phyloP scores from a whole-genome alignment of 2,888 invertebrate genomes.

The Hydropsyche betteni region DNA sequence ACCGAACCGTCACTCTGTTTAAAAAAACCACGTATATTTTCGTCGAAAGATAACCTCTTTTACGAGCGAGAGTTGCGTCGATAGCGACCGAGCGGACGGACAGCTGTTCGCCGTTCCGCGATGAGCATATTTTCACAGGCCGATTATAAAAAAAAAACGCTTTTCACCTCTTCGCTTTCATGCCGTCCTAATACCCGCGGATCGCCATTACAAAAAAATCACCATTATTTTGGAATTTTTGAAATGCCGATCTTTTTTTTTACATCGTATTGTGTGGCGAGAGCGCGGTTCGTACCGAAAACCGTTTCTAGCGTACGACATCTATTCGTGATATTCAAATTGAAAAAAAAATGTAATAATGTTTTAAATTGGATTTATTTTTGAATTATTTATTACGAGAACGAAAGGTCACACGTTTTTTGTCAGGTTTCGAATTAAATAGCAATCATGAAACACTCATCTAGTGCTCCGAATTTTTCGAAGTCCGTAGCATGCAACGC shows the following conservation, averaged over 20 bases:
- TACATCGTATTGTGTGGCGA: neutral
- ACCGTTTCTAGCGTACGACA: too few relatives aligned
- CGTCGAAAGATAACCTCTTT: neutral
- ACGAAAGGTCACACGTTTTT: too few relatives aligned
- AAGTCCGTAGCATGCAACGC: neutral
- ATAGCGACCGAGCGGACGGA: neutral
- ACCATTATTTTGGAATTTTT: slow-evolving; percentile 9
- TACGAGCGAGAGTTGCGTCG: neutral
- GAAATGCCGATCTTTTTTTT: neutral
- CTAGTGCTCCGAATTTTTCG: neutral
- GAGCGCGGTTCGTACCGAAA: neutral
- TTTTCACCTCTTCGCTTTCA: slow-evolving; percentile 10
- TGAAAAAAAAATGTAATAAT: too few relatives aligned
- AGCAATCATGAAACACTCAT: too few relatives aligned
- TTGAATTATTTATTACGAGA: too few relatives aligned
- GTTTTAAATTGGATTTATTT: too few relatives aligned
- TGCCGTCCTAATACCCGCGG: slow-evolving; percentile 28
- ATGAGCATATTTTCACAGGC: slow-evolving; percentile 27
- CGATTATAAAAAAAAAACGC: slow-evolving; percentile 31
- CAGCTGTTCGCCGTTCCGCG: slow-evolving; percentile 22
- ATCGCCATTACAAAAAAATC: slow-evolving; percentile 33
- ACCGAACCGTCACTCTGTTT: too few relatives aligned
- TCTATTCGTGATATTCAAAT: too few relatives aligned
- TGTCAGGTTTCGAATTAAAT: too few relatives aligned
- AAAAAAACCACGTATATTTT: too few relatives aligned